Evolutionary conservation across 2,113 vertebrate species (phyloP).

Genomic region (Pavo muticus): DNA sequence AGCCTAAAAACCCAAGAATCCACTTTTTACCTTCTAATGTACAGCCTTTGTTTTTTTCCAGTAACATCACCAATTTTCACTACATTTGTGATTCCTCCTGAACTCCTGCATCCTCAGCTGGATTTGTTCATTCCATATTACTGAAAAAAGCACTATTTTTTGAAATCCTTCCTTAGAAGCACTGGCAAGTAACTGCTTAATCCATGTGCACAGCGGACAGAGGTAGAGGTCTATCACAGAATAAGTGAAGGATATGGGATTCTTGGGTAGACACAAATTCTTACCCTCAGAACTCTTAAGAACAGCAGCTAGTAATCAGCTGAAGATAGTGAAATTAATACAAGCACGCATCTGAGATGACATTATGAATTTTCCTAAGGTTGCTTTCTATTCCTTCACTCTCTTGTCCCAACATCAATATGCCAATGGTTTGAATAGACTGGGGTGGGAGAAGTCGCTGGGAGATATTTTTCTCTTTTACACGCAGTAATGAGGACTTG

Average conservation of each 20-base stretch:
- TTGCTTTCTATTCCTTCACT: background rate
- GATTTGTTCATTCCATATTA: background rate
- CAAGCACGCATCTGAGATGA: background rate
- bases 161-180: background rate
- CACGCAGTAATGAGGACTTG: background rate
- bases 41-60: background rate
- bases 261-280: background rate
- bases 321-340: background rate
- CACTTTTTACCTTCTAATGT: background rate
- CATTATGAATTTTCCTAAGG: background rate
- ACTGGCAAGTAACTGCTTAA: background rate
- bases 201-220: background rate
- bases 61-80: too few relatives aligned
- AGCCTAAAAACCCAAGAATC: background rate
- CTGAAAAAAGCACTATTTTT: background rate
- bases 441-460: background rate
- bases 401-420: background rate
- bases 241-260: rapidly evolving
- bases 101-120: background rate
- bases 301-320: background rate
- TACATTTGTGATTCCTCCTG: background rate
- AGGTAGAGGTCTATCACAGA: rapidly evolving
- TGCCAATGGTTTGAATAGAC: background rate
- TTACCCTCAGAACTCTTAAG: background rate
- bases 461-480: background rate